A percentile compares a stretch with the other conserved stretches of the same genome.
Conservation (phyloP, 2,888 invertebrate species). For the Asteroscopus sphinx region DNA sequence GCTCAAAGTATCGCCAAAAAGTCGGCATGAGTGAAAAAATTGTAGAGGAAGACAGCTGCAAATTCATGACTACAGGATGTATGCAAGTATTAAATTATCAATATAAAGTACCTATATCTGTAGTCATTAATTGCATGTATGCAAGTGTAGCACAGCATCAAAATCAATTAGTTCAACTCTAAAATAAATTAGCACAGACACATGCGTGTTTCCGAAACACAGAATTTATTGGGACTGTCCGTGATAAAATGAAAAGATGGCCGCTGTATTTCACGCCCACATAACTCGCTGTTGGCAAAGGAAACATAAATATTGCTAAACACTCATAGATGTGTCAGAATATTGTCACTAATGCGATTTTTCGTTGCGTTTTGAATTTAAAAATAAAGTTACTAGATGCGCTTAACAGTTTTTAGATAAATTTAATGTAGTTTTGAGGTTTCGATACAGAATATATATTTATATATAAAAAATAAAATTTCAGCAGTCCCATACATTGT, state of each 20-base stretch:
- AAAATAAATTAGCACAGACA: conserved; percentile 28
- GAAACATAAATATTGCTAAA: conserved; percentile 81
- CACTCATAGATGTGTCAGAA: conserved; percentile 74
- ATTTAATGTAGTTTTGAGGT: too few species aligned
- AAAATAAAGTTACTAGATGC: conserved; percentile 32
- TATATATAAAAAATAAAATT: too few species aligned
- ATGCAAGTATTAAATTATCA: too few species aligned
- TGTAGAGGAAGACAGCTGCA: neutral
- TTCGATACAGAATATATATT: too few species aligned
- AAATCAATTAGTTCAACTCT: neutral
- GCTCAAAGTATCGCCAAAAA: neutral
- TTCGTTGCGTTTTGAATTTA: conserved; percentile 40
- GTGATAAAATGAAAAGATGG: conserved; percentile 56
- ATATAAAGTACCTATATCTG: too few species aligned
- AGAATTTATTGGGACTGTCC: conserved; percentile 49
- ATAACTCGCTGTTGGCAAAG: conserved; percentile 70
- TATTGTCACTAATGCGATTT: conserved; percentile 64
- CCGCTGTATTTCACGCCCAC: conserved; percentile 65
- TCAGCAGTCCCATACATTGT: too few species aligned
- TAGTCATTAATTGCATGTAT: too few species aligned
- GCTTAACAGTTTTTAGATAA: conserved; percentile 1
- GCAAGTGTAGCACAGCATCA: too few species aligned
- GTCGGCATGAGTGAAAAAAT: neutral
- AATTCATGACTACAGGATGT: too few species aligned
- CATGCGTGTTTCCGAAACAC: conserved; percentile 23